phyloP scores from a whole-genome alignment of 2,888 invertebrate species.

The Xanthia togata region DNA sequence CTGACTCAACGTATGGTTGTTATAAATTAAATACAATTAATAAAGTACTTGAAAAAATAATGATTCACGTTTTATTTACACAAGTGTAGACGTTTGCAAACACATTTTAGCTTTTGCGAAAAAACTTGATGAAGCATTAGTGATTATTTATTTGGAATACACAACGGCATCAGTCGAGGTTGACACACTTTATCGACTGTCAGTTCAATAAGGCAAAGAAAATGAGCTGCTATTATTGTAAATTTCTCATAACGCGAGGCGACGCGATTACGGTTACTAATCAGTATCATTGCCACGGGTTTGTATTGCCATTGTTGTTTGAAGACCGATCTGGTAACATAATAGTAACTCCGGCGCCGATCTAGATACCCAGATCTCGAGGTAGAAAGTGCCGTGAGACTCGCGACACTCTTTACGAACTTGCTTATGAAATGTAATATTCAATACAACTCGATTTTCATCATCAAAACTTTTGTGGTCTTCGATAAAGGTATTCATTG shows the following conservation, averaged over 20 bases:
- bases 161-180: conserved; percentile 44
- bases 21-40: conserved; percentile 29
- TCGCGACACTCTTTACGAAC: conserved; percentile 61
- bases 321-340: conserved; percentile 73
- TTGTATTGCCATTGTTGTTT: conserved; percentile 74
- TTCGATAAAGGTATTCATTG: conserved; percentile 11
- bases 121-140: conserved; percentile 39
- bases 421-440: conserved; percentile 54
- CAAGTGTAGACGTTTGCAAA: conserved; percentile 20
- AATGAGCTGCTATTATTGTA: conserved; percentile 54
- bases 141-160: conserved; percentile 47
- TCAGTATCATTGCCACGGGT: conserved; percentile 78
- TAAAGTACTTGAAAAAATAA: conserved; percentile 15
- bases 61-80: conserved; percentile 34
- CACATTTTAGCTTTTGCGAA: conserved; percentile 15
- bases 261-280: conserved; percentile 70
- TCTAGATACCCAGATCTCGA: conserved; percentile 84
- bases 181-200: conserved; percentile 59
- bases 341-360: conserved; percentile 77
- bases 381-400: conserved; percentile 76
- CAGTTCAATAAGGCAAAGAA: conserved; percentile 53
- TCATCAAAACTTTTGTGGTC: not conserved
- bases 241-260: conserved; percentile 61
- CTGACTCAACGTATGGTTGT: conserved; percentile 29
- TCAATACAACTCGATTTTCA: conserved; percentile 6